A percentile compares a stretch with the other conserved stretches of the same genome.
Evolutionary conservation across 2,113 vertebrate species (phyloP).

Genomic region (Tachycineta bicolor): DNA sequence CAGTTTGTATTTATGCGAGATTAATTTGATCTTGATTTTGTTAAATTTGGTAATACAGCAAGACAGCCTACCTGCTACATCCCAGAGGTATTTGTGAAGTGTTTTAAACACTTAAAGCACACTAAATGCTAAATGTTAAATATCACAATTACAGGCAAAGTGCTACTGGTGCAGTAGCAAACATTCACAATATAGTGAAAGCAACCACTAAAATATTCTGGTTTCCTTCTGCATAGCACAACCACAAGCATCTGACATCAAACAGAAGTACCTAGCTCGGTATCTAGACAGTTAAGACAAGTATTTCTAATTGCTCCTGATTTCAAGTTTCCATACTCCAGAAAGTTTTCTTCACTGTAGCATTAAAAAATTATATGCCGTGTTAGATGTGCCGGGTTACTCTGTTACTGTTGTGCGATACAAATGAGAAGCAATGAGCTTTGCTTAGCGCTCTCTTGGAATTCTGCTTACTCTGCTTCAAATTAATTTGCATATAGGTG

Average conservation of each 20-base stretch:
- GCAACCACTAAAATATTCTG: not conserved
- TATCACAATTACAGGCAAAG: not conserved
- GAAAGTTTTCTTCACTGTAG: not conserved
- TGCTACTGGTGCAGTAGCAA: not conserved
- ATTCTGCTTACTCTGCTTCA: conserved; percentile 1
- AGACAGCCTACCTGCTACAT: not conserved
- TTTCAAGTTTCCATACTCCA: not conserved
- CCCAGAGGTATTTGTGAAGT: not conserved
- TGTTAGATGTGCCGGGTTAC: not conserved
- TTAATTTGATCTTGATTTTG: not conserved
- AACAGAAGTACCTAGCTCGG: not conserved
- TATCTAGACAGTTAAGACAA: not conserved
- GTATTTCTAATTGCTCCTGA: not conserved
- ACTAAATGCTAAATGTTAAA: not conserved
- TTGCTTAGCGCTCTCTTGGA: not conserved
- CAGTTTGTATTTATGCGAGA: not conserved
- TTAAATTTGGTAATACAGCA: not conserved
- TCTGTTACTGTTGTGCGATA: not conserved
- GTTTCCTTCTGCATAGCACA: not conserved
- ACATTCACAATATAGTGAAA: not conserved
- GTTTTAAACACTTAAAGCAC: not conserved
- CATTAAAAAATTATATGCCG: not conserved
- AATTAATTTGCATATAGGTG: conserved; percentile 15
- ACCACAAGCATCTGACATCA: not conserved
- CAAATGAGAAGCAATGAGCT: not conserved